Percentiles rank a stretch among this genome's conserved stretches.
These are phyloP conservation scores for Alouatta palliata DNA, from an alignment of 2,113 vertebrate species.

Conservation along the genomic window DNA sequence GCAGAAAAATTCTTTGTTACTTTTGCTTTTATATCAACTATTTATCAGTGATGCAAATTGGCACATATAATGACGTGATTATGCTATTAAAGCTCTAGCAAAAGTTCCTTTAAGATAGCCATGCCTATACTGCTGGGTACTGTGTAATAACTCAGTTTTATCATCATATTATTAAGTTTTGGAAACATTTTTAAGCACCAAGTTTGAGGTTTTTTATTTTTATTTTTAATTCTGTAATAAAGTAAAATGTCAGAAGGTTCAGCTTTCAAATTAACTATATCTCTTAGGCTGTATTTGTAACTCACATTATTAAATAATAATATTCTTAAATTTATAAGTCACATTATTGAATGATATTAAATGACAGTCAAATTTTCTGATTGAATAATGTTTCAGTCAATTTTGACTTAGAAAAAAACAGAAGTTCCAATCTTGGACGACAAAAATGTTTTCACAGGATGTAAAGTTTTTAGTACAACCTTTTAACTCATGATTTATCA, in stretches of 20 bases:
- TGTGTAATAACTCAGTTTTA: background rate
- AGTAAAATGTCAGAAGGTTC: background rate
- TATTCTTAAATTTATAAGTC: background rate
- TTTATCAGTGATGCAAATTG: background rate
- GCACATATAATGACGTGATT: background rate
- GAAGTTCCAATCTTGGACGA: slow-evolving; percentile 23
- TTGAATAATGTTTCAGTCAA: background rate
- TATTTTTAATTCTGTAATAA: background rate
- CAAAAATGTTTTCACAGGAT: background rate
- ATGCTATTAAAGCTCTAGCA: background rate
- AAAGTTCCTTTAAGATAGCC: background rate
- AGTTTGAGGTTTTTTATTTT: background rate
- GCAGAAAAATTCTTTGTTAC: background rate
- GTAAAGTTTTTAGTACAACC: background rate
- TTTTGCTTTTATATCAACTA: slow-evolving; percentile 23
- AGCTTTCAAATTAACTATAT: background rate
- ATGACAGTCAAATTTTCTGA: background rate
- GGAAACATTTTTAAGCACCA: background rate
- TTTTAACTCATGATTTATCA: background rate
- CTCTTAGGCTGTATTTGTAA: background rate
- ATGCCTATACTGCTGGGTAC: background rate
- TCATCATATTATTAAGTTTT: background rate
- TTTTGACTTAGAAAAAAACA: slow-evolving; percentile 9
- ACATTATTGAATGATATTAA: background rate
- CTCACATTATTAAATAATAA: background rate